phyloP scores from a whole-genome alignment of 2,888 invertebrate species.

The Drosophila recens region DNA sequence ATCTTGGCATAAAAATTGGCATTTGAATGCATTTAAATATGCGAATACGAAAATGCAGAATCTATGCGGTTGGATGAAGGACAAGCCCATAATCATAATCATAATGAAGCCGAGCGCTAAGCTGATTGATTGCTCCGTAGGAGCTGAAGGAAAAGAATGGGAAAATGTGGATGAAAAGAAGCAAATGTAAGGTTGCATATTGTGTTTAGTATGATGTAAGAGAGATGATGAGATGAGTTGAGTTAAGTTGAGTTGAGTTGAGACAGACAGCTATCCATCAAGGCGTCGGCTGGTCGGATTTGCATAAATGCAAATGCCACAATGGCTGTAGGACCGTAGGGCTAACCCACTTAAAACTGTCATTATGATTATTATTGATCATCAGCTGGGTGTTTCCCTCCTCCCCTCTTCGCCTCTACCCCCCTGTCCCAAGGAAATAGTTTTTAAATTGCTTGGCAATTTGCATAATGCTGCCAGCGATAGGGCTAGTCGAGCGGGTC shows the following conservation, averaged over 20 bases:
- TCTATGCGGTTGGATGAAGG: conserved; percentile 40
- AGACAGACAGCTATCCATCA: conserved; percentile 72
- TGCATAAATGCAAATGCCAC: conserved; percentile 60
- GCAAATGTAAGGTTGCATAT: conserved; percentile 39
- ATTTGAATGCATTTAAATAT: conserved; percentile 73
- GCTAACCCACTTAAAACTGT: conserved; percentile 78
- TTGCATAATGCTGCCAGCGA: conserved; percentile 62
- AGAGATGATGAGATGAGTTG: conserved; percentile 27
- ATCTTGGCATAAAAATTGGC: conserved; percentile 74
- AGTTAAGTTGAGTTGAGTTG: conserved; percentile 7
- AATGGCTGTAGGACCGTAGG: conserved; percentile 44
- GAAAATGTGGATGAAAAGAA: conserved; percentile 25
- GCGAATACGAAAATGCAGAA: conserved; percentile 62
- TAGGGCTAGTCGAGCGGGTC: conserved; percentile 35
- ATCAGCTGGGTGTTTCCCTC: conserved; percentile 39
- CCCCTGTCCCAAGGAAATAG: conserved; percentile 26
- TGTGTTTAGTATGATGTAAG: conserved; percentile 62
- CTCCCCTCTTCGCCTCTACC: background rate
- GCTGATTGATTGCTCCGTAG: conserved; percentile 71
- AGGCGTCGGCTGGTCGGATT: conserved; percentile 36
- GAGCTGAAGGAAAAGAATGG: conserved; percentile 34
- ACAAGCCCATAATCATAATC: conserved; percentile 73
- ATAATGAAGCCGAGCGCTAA: conserved; percentile 74
- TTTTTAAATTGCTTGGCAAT: conserved; percentile 56
- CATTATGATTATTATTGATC: conserved; percentile 80